A percentile compares a stretch with the other conserved stretches of the same genome.
These are phyloP conservation scores for Polydesmus complanatus DNA, from an alignment of 2,888 invertebrate genomes.

Conservation along the genomic window DNA sequence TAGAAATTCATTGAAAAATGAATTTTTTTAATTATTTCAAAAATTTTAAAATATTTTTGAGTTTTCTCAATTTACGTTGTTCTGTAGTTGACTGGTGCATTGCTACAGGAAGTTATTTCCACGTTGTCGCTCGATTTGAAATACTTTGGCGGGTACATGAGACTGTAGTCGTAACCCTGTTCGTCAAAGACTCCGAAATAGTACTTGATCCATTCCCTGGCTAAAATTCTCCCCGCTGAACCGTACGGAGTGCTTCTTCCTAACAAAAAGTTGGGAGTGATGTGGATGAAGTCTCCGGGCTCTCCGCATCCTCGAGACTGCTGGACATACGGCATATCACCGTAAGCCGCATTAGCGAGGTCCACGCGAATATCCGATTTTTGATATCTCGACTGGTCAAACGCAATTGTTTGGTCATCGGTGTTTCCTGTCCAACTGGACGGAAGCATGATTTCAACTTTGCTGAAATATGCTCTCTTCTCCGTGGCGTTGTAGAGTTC, in stretches of 20 bases:
- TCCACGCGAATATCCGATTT: conserved; percentile 17
- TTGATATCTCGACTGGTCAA: background rate
- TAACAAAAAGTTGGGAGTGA: background rate
- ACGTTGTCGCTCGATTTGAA: background rate
- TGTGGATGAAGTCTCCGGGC: background rate
- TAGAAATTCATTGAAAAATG: background rate
- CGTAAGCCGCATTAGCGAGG: conserved; percentile 1
- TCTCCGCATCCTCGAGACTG: conserved; percentile 1
- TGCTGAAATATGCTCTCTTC: background rate
- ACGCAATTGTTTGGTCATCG: background rate
- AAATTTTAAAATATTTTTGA: background rate
- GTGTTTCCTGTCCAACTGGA: background rate
- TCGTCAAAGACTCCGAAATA: background rate
- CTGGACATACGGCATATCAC: background rate
- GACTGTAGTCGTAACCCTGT: background rate
- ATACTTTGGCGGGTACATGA: background rate
- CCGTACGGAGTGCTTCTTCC: background rate
- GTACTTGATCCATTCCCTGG: background rate
- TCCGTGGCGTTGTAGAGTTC: conserved; percentile 3
- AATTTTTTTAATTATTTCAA: background rate
- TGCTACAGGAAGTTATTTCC: background rate
- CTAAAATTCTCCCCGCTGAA: background rate
- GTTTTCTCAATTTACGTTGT: background rate
- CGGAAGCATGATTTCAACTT: conserved; percentile 1
- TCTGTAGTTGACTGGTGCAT: background rate